Evolutionary conservation across 1,140 invertebrate genomes (phyloP), one percentile per base, ranked within the genome.

Genomic region (Notospermus geniculatus): DNA sequence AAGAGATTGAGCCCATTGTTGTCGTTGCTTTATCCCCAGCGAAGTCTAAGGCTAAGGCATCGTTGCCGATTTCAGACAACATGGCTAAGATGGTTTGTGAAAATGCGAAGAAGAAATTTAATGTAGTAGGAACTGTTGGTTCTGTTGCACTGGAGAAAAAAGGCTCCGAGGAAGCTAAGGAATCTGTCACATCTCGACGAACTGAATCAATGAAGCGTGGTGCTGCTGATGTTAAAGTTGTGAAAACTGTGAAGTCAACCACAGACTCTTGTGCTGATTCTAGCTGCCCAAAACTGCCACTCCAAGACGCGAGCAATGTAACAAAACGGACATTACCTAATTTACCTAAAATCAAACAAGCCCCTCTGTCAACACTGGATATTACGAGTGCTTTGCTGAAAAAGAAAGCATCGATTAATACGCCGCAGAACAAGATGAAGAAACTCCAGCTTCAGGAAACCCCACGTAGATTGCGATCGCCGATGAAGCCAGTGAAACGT

Each of bases 401-500:
- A n/a, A 19, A 27, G n/a, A 50, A 50, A 50, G 19, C n/a, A 4
- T 36, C 32, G 32, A 15, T 15, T 15, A 27, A 5, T 50, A n/a
- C 46, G n/a, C n/a, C n/a, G 46, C 46, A 50, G 9, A 27, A 19
- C 46, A 4, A 19, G 46, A 4, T 50, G 25, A 50, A n/a, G 25
- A 50, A 50, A 19, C 25, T 50, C 4, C 46, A 27, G n/a, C 25
- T 50, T 19, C 46, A 27, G n/a, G 46, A 50, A n/a, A 50, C 65
- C n/a, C 57, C 63, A 15, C 50, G 61, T n/a, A 32, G 27, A 50
- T 57, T 45, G 19, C 30, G 56, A 1, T 74, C 71, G 2, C 73
- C 75, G 13, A 63, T 68, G 4, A 75, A 77, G 53, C 69, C 71
- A 17, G 64, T 74, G 17, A 77, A 76, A 59, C 59, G 73, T 57